These are phyloP conservation scores for Dendronephthya gigantea DNA, from an alignment of 64 coral and sea anemone species.

Conservation along the genomic window DNA sequence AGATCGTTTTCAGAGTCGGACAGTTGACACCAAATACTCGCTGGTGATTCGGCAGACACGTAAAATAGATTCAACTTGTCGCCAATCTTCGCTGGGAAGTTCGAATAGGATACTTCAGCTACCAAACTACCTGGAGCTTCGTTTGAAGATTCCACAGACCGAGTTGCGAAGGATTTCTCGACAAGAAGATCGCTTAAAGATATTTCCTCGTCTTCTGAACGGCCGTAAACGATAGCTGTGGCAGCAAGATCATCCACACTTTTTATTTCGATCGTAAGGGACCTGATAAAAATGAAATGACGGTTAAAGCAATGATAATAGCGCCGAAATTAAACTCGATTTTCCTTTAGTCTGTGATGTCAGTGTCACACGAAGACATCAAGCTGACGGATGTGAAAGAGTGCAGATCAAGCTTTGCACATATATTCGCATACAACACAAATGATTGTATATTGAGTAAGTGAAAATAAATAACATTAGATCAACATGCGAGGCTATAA, in stretches of 20 bases:
- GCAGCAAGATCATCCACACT: background rate
- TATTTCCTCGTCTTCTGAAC: background rate
- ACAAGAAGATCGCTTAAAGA: background rate
- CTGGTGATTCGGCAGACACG: background rate
- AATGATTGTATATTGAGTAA: too few relatives aligned
- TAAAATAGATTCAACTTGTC: background rate
- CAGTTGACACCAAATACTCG: background rate
- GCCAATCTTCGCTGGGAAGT: background rate
- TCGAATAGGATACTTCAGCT: background rate
- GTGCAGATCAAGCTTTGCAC: too few relatives aligned
- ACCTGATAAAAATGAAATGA: background rate
- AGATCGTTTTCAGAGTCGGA: background rate
- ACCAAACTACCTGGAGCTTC: background rate
- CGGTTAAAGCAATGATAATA: background rate
- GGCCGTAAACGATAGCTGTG: background rate
- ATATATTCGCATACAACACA: too few relatives aligned
- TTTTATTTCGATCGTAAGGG: background rate
- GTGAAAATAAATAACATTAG: too few relatives aligned
- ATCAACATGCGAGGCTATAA: too few relatives aligned
- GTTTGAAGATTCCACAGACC: background rate
- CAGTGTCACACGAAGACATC: too few relatives aligned
- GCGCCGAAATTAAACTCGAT: background rate
- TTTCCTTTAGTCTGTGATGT: too few relatives aligned
- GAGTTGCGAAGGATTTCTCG: background rate
- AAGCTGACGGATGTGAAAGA: too few relatives aligned